Evolutionary conservation across 2,113 vertebrate genomes (phyloP), one percentile per base, ranked within the genome.

Genomic region (Grantiella picta): DNA sequence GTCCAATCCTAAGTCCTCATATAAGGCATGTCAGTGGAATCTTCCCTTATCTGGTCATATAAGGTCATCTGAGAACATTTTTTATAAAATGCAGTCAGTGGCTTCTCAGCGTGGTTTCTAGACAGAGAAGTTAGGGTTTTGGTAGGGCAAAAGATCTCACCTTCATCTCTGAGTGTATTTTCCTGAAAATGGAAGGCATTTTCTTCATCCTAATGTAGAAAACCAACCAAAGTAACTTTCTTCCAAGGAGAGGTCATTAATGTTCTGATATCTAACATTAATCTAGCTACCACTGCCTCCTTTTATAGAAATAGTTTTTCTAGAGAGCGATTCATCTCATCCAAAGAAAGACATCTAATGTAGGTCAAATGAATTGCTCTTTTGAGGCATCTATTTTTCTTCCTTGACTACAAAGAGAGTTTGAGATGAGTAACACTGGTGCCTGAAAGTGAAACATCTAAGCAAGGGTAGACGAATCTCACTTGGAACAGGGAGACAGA

Each of bases 341-440:
- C 63, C 4, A 12, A 92, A 94, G 87, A 72, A 35, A 93, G 79
- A 66, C 33, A 70, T 69, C n/a, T 83, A 88, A 90, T 63, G 45
- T 83, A 93, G 85, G 79, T 93, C 85, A 96, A 94, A 88, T 25
- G 11, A 87, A 89, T 93, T 68, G 40, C 31, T 86, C 85, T 88
- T 90, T 86, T 84, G 66, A 82, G 42, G 45, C 36, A 33, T 65
- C 44, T 92, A 20, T 92, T 88, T 93, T 82, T 88, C 63, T 86
- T 79, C 16, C 33, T 53, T 86, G 59, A 77, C 66, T 86, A 49
- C 69, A 93, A 94, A 88, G n/a, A 69, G 25, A 80, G 14, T 27
- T 85, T 80, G 50, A 27, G 71, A 93, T 86, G 57, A 80, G 22
- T 93, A 76, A 80, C 36, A 35, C 47, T n/a, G 56, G 15, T 84